phyloP scores from a whole-genome alignment of 2,797 vertebrate genomes.

The Tapera naevia region DNA sequence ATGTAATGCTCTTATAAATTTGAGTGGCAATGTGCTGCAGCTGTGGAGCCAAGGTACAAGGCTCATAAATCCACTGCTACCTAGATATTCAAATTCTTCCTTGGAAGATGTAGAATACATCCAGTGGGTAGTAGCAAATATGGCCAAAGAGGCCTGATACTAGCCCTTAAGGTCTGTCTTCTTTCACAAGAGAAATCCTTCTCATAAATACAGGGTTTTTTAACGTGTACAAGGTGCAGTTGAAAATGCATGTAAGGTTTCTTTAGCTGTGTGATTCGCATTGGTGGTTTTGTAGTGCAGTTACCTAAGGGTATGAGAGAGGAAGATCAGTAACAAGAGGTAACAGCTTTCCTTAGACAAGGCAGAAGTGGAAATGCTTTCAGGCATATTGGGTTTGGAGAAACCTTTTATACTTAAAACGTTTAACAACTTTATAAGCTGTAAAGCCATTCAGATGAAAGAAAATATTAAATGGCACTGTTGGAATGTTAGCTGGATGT shows the following conservation, averaged over 20 bases:
- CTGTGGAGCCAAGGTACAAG: neutral
- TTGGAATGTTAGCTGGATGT: neutral
- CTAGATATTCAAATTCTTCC: neutral
- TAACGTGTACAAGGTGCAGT: neutral
- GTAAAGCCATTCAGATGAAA: neutral
- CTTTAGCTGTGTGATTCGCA: neutral
- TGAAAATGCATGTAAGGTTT: neutral
- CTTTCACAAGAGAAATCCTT: neutral
- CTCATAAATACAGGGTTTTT: neutral
- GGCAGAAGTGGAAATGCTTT: rapidly evolving
- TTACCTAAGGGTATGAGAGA: neutral
- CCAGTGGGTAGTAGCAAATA: neutral
- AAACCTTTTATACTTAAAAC: neutral
- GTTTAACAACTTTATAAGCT: neutral
- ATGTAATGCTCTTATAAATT: neutral
- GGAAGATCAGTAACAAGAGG: neutral
- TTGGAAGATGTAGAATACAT: neutral
- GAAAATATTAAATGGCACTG: neutral
- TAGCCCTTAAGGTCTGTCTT: neutral
- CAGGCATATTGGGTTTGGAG: neutral
- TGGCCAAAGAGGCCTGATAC: neutral
- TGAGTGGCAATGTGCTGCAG: neutral
- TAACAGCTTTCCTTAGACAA: neutral
- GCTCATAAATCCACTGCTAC: neutral
- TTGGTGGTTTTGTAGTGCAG: neutral